Evolutionary conservation across 2,113 vertebrate species (phyloP), one percentile per base, ranked within the genome.

Genomic region (Periophthalmus modestus): DNA sequence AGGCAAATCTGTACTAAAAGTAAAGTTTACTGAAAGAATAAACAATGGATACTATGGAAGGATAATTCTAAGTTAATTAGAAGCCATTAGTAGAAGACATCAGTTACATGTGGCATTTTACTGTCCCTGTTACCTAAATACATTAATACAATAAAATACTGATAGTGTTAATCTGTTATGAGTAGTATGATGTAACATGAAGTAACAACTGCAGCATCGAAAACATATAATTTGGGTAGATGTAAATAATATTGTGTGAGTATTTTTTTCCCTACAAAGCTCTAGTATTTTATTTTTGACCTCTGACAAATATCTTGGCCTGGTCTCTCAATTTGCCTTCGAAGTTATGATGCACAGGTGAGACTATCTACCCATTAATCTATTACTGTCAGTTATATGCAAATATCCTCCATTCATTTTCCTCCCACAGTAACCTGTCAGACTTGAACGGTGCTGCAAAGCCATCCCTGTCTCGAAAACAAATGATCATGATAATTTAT

Each of bases 401-500:
- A 65, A 65, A 65, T 65, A 1, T n/a, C 7, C 14, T 4, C 34
- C 62, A 65, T 65, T 36, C 62, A 39, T 65, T 39, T 65, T 65
- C 9, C 16, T 65, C 34, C 62, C 19, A 39, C 34, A n/a, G 18
- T 39, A 65, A 65, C 43, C 33, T 65, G 34, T 65, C 62, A 65
- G 39, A 63, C 61, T 36, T 33, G 28, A 15, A 10, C 33, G 10
- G 34, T 65, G 62, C 62, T n/a, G 34, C 34, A 18, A 10, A 19
- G 18, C 18, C 34, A 39, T 65, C 19, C 34, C 62, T 65, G 62
- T 65, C 34, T 43, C 34, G 3, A 39, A 65, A 62, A 62, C 59
- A 62, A 62, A 62, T 62, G 24, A 65, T 65, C 19, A 43, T 43
- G 34, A 65, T 65, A 39, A 65, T 65, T 65, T 65, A 65, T 65